Evolutionary conservation across 1,140 invertebrate species (phyloP), one percentile per base, ranked within the genome.

Genomic region (Cecropterus lyciades): DNA sequence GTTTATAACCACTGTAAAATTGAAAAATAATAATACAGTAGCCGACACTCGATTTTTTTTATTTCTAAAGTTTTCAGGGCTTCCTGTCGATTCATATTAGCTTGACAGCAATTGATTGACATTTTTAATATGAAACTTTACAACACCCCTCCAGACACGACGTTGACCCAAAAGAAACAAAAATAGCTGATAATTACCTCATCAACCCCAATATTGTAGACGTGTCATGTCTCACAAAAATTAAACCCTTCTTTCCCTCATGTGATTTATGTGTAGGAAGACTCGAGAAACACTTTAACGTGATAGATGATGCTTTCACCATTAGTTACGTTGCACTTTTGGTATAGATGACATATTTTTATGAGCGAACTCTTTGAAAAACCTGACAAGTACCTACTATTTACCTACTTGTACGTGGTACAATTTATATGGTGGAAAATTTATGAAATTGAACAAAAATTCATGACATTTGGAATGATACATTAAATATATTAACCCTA

Each of bases 251-350:
- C 33, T 5, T 52, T 30, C 49, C 49, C 24, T 52, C 13, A 30
- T 24, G 49, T 52, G 49, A 27, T 52, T 52, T 52, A 52, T 52
- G n/a, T 52, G 14, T 13, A 37, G 10, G 49, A 13, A 52, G 40
- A 43, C 20, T n/a, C 20, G 1, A 45, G 40, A 45, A 56, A 57
- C 20, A 24, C 42, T 57, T 30, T 57, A 20, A 57, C 10, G 46
- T 57, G 42, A 57, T 45, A 57, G 42, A 57, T 57, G 55, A 57
- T 46, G 55, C 42, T 57, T 57, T 45, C 20, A 42, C 5, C 40
- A 57, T 56, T 45, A 43, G 42, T 57, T 57, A 57, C 55, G 15
- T 30, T 15, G 42, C 55, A 57, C 15, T 57, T 57, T 57, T 46
- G 5, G 30, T 30, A 30, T 20, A 0, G n/a, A 46, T 46, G 55